Percentiles rank a stretch among this genome's conserved stretches.
phyloP scores from a whole-genome alignment of 1,140 invertebrate species.

The Drosophila ironensis region DNA sequence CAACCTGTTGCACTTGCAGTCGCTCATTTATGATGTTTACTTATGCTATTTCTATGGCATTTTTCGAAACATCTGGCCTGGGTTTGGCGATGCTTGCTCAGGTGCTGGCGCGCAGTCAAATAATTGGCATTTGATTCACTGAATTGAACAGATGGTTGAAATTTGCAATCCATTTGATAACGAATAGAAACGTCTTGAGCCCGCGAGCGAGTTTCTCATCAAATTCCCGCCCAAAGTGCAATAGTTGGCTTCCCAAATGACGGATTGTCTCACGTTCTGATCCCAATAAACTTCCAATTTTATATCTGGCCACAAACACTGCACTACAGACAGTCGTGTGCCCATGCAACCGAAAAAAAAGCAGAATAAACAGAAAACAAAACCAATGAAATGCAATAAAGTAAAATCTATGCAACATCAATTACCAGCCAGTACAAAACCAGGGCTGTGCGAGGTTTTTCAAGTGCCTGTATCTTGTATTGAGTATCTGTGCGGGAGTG shows the following conservation, averaged over 20 bases:
- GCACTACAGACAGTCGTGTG: conserved; percentile 7
- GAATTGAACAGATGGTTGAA: conserved; percentile 13
- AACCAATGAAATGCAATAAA: conserved; percentile 33
- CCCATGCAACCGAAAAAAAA: conserved; percentile 18
- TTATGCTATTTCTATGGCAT: not conserved
- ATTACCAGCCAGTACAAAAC: conserved; percentile 14
- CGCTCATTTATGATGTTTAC: not conserved
- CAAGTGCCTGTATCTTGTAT: conserved; percentile 6
- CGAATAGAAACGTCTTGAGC: too few relatives aligned
- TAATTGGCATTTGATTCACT: conserved; percentile 10
- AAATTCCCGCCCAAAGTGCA: too few relatives aligned
- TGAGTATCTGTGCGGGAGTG: conserved; percentile 32
- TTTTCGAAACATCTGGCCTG: conserved; percentile 25
- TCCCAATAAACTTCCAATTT: not conserved
- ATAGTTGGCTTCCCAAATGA: too few relatives aligned
- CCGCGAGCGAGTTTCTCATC: too few relatives aligned
- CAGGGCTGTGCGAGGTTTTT: conserved; percentile 45
- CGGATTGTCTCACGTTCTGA: conserved; percentile 19
- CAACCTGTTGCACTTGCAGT: conserved; percentile 45
- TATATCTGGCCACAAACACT: too few relatives aligned
- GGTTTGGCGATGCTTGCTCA: conserved; percentile 7
- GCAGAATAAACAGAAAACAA: too few relatives aligned
- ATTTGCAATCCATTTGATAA: conserved; percentile 16
- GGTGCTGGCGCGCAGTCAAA: conserved; percentile 14
- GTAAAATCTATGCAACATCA: conserved; percentile 27